Evolutionary conservation across 2,888 invertebrate genomes (phyloP).

Genomic region (Eupeodes latifasciatus): DNA sequence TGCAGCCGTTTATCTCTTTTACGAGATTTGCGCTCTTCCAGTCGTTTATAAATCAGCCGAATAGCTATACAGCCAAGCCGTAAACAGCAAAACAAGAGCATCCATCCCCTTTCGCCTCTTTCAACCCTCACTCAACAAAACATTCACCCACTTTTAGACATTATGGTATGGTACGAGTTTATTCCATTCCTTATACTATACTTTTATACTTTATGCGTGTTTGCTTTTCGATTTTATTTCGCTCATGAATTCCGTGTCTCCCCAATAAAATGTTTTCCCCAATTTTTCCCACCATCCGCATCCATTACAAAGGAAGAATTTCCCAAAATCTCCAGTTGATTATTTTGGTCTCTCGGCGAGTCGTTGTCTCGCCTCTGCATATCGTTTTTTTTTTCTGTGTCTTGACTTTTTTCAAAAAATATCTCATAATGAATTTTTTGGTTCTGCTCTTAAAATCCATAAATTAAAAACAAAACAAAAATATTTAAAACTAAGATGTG

Average conservation of each 20-base stretch:
- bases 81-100: constrained; percentile 27
- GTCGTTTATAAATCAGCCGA: constrained; percentile 62
- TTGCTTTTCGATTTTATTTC: constrained; percentile 72
- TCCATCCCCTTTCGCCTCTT: constrained; percentile 64
- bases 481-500: constrained; percentile 16
- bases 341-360: constrained; percentile 78
- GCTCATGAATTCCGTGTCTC: constrained; percentile 62
- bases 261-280: constrained; percentile 69
- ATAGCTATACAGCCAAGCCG: not conserved
- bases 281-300: constrained; percentile 70
- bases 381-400: constrained; percentile 40
- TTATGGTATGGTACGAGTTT: too few relatives aligned
- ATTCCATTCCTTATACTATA: constrained; percentile 5
- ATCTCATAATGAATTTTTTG: constrained; percentile 19
- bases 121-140: constrained; percentile 12
- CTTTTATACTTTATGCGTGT: constrained; percentile 39
- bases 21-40: constrained; percentile 73
- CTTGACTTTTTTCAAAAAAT: constrained; percentile 23
- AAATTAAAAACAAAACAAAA: constrained; percentile 36
- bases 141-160: constrained; percentile 52
- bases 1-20: constrained; percentile 67
- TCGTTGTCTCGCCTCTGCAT: constrained; percentile 73
- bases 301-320: constrained; percentile 71
- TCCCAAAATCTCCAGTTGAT: constrained; percentile 77
- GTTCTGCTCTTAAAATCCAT: constrained; percentile 25